phyloP scores from a whole-genome alignment of 1,140 invertebrate species.

The Hydropsyche tenuis region DNA sequence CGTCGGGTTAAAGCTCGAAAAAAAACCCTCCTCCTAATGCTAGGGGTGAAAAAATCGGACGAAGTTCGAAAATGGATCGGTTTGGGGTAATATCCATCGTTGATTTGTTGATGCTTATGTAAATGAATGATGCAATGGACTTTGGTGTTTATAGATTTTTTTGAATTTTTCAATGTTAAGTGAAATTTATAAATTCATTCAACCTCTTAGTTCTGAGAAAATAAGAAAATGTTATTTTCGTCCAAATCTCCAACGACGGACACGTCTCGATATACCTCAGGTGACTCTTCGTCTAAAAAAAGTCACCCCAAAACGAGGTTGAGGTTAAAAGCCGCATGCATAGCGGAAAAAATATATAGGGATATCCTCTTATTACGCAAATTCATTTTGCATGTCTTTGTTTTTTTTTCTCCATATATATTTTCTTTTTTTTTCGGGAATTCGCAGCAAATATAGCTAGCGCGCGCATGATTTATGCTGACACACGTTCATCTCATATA shows the following conservation, averaged over 20 bases:
- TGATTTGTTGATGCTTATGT: no score
- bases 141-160: no score
- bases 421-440: background rate
- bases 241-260: background rate
- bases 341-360: background rate
- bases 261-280: slow-evolving; percentile 4
- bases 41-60: no score
- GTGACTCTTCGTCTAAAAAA: background rate
- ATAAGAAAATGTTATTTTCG: no score
- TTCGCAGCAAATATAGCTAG: background rate
- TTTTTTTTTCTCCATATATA: background rate
- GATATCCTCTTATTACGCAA: slow-evolving; percentile 27
- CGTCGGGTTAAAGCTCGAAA: background rate
- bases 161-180: no score
- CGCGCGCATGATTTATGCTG: slow-evolving; percentile 40
- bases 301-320: background rate
- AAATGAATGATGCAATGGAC: no score
- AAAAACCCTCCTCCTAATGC: background rate
- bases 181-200: no score
- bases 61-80: no score
- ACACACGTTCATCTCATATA: slow-evolving; percentile 46
- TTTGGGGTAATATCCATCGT: no score
- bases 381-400: slow-evolving; percentile 34
- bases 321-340: background rate
- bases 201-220: no score